Conservation (phyloP, 2,113 vertebrate species). For the Trogon surrucura region DNA sequence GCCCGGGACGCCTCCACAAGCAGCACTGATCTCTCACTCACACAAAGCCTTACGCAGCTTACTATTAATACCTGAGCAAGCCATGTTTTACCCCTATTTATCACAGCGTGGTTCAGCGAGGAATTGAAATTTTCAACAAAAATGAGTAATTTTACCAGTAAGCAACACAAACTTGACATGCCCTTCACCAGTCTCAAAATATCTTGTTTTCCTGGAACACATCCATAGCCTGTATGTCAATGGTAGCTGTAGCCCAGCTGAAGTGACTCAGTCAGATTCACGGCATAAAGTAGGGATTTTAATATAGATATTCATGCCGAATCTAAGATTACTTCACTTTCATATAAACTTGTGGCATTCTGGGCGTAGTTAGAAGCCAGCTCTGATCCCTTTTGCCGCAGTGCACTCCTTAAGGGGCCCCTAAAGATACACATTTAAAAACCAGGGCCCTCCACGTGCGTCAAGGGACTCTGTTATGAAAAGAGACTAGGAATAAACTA, state of each 20-base stretch:
- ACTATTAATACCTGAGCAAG: slow-evolving; percentile 41
- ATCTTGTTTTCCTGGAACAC: slow-evolving; percentile 38
- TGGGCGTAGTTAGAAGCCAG: not conserved
- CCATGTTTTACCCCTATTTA: slow-evolving; percentile 9
- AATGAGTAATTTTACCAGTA: slow-evolving; percentile 35
- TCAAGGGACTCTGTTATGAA: not conserved
- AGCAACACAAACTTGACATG: slow-evolving; percentile 27
- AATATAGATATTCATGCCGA: not conserved
- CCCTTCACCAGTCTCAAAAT: slow-evolving; percentile 36
- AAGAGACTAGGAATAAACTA: not conserved
- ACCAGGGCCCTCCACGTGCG: fast-evolving
- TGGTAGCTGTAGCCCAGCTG: not conserved
- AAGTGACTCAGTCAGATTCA: not conserved
- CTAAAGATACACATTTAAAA: not conserved
- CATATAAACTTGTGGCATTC: not conserved
- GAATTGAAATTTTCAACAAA: slow-evolving; percentile 30
- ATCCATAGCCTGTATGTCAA: slow-evolving; percentile 20
- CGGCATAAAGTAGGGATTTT: not conserved
- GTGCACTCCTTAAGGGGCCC: not conserved
- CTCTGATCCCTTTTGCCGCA: not conserved
- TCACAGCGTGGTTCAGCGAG: not conserved
- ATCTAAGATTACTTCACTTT: slow-evolving; percentile 5
- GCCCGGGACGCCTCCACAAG: slow-evolving; percentile 7
- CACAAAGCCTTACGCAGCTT: not conserved
- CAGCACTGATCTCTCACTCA: slow-evolving; percentile 17